phyloP scores from a whole-genome alignment of 2,113 vertebrate species.

The Oryzias celebensis region DNA sequence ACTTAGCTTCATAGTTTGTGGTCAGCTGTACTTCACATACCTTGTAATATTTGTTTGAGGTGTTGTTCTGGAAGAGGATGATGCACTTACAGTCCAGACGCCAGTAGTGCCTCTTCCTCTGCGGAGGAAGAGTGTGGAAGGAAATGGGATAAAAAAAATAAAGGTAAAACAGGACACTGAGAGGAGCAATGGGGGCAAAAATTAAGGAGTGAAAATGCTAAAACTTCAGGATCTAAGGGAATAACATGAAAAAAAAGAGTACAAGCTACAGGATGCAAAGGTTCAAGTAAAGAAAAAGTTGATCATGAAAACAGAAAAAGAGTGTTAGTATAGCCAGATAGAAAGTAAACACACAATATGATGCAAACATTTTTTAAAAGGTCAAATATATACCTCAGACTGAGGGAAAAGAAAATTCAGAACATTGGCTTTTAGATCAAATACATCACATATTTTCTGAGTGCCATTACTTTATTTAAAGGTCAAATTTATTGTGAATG shows the following conservation, averaged over 20 bases:
- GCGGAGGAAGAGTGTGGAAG: constrained; percentile 32
- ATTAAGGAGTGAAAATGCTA: constrained; percentile 6
- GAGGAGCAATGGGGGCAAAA: constrained; percentile 5
- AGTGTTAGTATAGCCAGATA: constrained; percentile 27
- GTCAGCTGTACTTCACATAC: constrained; percentile 51
- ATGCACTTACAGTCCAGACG: constrained; percentile 90
- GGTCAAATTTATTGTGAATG: constrained; percentile 9
- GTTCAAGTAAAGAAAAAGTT: constrained; percentile 21
- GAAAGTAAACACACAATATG: constrained; percentile 1
- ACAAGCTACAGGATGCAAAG: constrained; percentile 35
- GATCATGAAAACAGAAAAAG: constrained; percentile 22
- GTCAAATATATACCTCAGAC: constrained; percentile 3
- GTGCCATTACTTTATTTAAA: constrained; percentile 13
- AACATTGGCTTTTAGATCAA: constrained; percentile 32
- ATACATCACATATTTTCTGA: constrained; percentile 16
- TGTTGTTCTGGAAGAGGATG: constrained; percentile 91
- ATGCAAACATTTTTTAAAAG: constrained; percentile 15
- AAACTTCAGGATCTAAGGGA: constrained; percentile 36
- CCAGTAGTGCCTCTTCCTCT: constrained; percentile 92
- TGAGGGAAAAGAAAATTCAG: constrained; percentile 6
- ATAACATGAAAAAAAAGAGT: constrained; percentile 28
- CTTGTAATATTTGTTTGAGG: constrained; percentile 90
- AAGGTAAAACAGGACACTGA: constrained; percentile 9
- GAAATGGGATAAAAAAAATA: constrained; percentile 27
- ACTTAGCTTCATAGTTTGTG: not conserved